Percentiles rank a stretch among this genome's conserved stretches.
phyloP scores from a whole-genome alignment of 1,140 invertebrate genomes.

The Drosophila biarmipes region DNA sequence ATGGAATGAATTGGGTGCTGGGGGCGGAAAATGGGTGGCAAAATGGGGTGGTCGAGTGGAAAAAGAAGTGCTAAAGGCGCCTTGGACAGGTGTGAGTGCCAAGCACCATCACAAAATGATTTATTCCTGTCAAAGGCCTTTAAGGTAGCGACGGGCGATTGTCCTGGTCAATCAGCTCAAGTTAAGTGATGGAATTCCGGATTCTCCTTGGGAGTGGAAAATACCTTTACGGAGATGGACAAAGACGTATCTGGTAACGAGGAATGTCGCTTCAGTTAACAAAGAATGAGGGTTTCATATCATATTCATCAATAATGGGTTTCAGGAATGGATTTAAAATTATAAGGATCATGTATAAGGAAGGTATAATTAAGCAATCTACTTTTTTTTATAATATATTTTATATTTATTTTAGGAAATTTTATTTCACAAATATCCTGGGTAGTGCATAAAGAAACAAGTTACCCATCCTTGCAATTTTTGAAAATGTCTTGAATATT shows the following conservation, averaged over 20 bases:
- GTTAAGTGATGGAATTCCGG: constrained; percentile 26
- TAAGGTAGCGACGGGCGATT: constrained; percentile 19
- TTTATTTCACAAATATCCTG: no score
- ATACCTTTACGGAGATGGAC: constrained; percentile 4
- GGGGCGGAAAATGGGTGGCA: background rate
- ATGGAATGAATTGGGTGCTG: constrained; percentile 5
- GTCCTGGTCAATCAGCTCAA: constrained; percentile 43
- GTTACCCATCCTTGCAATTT: no score
- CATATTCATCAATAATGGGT: background rate
- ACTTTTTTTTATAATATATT: no score
- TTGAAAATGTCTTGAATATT: no score
- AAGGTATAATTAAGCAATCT: no score
- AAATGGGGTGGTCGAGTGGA: constrained; percentile 2
- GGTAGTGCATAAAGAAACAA: no score
- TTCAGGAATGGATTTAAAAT: background rate
- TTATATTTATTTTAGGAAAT: no score
- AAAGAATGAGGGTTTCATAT: background rate
- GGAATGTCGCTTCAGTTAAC: background rate
- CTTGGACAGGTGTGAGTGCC: constrained; percentile 42
- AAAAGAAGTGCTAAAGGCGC: constrained; percentile 21
- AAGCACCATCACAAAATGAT: constrained; percentile 37
- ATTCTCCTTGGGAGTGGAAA: background rate
- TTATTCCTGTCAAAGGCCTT: constrained; percentile 38
- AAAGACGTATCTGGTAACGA: constrained; percentile 19
- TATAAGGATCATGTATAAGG: background rate